Conservation (phyloP, 2,113 vertebrate genomes). For the Danionella cerebrum region DNA sequence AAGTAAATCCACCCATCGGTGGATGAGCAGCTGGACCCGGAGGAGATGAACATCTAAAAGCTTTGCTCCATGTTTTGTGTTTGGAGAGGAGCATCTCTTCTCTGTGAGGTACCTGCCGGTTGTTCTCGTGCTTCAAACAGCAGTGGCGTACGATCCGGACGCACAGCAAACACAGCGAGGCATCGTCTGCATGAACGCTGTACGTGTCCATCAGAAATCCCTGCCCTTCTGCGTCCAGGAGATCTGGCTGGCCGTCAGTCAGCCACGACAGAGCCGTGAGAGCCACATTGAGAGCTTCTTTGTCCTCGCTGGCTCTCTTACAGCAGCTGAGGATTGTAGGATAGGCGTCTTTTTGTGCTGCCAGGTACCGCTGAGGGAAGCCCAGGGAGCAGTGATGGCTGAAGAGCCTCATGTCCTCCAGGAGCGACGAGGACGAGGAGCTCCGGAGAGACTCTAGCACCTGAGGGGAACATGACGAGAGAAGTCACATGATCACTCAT, state of each 20-base stretch:
- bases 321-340: slow-evolving; percentile 73
- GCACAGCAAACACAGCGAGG: slow-evolving; percentile 52
- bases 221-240: slow-evolving; percentile 72
- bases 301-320: slow-evolving; percentile 46
- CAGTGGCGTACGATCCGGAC: slow-evolving; percentile 66
- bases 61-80: too few species aligned
- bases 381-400: slow-evolving; percentile 71
- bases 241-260: slow-evolving; percentile 85
- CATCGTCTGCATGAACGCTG: too few species aligned
- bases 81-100: too few species aligned
- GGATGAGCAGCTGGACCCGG: too few species aligned
- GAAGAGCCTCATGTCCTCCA: slow-evolving; percentile 56
- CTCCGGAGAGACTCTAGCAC: slow-evolving; percentile 66
- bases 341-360: slow-evolving; percentile 80
- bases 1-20: too few species aligned
- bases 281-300: slow-evolving; percentile 45
- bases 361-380: slow-evolving; percentile 75
- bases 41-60: too few species aligned
- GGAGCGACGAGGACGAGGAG: slow-evolving; percentile 15
- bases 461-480: slow-evolving; percentile 51
- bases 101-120: too few species aligned
- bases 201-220: slow-evolving; percentile 74
- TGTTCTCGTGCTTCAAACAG: slow-evolving; percentile 88
- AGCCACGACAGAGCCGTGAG: slow-evolving; percentile 65
- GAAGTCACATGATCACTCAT: not conserved